A percentile compares a stretch with the other conserved stretches of the same genome.
These are phyloP conservation scores for Molossus alvarezi DNA, from an alignment of 2,797 vertebrate species.

Conservation along the genomic window DNA sequence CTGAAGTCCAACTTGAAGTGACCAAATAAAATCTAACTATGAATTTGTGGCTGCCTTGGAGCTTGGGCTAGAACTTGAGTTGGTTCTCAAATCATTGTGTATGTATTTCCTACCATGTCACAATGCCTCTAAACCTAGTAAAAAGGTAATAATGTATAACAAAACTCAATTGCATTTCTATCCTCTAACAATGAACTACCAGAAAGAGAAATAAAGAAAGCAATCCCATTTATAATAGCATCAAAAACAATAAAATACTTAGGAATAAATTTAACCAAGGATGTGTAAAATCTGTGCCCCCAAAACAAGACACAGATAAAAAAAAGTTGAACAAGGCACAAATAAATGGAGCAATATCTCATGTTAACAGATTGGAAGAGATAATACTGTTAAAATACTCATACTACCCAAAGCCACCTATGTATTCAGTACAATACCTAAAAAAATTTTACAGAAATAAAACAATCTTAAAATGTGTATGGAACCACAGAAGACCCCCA, in stretches of 20 bases:
- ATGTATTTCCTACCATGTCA: not conserved
- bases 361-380: not conserved
- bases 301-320: not conserved
- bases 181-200: not conserved
- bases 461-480: not conserved
- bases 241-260: constrained; percentile 8
- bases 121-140: not conserved
- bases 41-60: not conserved
- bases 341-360: not conserved
- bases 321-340: not conserved
- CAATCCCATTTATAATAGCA: not conserved
- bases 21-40: constrained; percentile 1
- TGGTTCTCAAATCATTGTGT: not conserved
- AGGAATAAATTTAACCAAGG: not conserved
- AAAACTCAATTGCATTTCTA: not conserved
- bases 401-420: not conserved
- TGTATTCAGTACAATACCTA: not conserved
- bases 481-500: not conserved
- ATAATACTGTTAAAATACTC: not conserved
- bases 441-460: not conserved
- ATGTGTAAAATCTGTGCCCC: not conserved
- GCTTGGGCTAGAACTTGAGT: not conserved
- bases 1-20: not conserved
- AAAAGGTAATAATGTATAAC: not conserved
- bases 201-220: constrained; percentile 8